Evolutionary conservation across 1,140 invertebrate species (phyloP), one percentile per base, ranked within the genome.

Genomic region (Laodelphax striatellus): DNA sequence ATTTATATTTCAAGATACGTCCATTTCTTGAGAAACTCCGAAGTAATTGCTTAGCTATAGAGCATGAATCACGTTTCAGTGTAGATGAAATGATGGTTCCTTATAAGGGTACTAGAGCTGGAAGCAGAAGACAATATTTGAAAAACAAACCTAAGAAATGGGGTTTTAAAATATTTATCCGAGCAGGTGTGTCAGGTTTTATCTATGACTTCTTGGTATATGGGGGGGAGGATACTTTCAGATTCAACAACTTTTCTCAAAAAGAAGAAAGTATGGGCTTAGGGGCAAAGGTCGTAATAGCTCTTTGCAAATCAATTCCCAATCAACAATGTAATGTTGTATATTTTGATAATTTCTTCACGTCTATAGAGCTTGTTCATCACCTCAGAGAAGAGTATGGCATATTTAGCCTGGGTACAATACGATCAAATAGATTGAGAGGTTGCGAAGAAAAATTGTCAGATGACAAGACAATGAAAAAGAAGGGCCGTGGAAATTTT

Each of bases 81-180:
- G 62, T 71, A 41, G 70, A 76, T 65, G 72, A 77, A 64, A 70
- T 70, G 66, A 76, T 77, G 70, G 64, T 76, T 6, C 69, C 67
- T 34, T 76, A 73, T 62, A 76, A 76, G 64, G 75, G 72, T 1
- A 68, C 67, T 22, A 67, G 70, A 68, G 69, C 69, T 22, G 71
- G 69, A 19, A 63, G 56, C 41, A 66, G 66, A n/a, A 66, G 67
- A 22, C 70, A 71, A 52, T 72, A 73, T 58, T 62, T 72, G 17
- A 67, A 64, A 22, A 63, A 59, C 14, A 72, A 73, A 57, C 71
- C 71, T n/a, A 64, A 66, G 43, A 72, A 71, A 59, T 67, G 67
- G 60, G 73, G 71, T 9, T 71, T 70, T 16, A 76, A 75, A 67
- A 58, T 74, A 54, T 76, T 69, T 65, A 68, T 69, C 38, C 55